Base-by-base conservation (phyloP, 2,888 invertebrate genomes). In the Polydrusus pterygomalis region DNA sequence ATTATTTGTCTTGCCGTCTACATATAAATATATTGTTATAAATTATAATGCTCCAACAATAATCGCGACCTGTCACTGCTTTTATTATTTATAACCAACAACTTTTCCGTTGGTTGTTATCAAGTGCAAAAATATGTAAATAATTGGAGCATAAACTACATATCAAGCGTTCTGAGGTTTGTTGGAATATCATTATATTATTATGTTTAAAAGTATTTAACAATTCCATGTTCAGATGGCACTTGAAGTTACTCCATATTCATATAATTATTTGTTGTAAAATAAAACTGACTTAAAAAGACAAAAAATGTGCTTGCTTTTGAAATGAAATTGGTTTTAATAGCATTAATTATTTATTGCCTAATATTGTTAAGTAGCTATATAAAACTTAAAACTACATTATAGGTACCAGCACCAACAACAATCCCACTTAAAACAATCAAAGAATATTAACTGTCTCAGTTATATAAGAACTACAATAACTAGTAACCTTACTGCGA, bases 11-110 rank as follows among this genome's bases (percentile, higher is more conserved):
- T 54, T 30, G 54, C 54, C 20, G 54, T 54, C 54, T 54, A 11
- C 13, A 51, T 18, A 25, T 20, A 54, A 54, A 54, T 54, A 54
- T 54, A 30, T 54, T 54, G 54, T 25, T 54, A 54, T 25, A 54
- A 54, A 54, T 54, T 54, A 54, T 54, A 54, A 17, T 51, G 30
- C 54, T 30, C 54, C 54, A 54, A 30, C 54, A 54, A 30, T 54
- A 54, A 54, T 54, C 30, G 54, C n/a, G 20, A 54, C 25, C 25
- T 54, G 54, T 25, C 54, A n/a, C 30, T 54, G 20, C 3, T 9
- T 54, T 54, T 54, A 54, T 25, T 54, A 54, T 54, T 54, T 54
- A 54, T 54, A 54, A 30, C 54, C 30, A 54, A 54, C 54, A 54
- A 54, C 30, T 54, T 54, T 54, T 54, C 25, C 54, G 30, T 54